These are phyloP conservation scores for Morphnarchus princeps DNA, from an alignment of 2,113 vertebrate species.

Conservation along the genomic window DNA sequence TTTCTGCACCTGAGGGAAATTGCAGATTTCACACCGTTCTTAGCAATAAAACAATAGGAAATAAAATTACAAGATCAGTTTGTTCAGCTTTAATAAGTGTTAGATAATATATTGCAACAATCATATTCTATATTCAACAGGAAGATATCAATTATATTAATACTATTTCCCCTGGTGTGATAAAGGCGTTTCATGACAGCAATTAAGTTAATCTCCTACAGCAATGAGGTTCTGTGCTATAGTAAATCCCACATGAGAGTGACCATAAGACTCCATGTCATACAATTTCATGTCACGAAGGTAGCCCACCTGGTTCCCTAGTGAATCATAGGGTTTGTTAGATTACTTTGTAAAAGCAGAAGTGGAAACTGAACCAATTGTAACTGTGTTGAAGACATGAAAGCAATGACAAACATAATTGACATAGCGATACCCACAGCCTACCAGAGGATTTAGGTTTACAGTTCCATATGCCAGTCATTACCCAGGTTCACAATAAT, in stretches of 20 bases:
- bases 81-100: not conserved
- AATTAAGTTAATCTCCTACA: not conserved
- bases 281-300: not conserved
- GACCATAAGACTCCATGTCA: not conserved
- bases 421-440: not conserved
- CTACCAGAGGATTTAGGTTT: not conserved
- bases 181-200: not conserved
- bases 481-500: not conserved
- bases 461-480: not conserved
- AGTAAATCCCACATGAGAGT: not conserved
- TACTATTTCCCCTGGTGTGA: not conserved
- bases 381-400: not conserved
- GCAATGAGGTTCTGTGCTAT: not conserved
- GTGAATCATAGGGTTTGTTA: not conserved
- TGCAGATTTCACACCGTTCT: not conserved
- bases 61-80: not conserved
- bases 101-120: not conserved
- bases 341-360: not conserved
- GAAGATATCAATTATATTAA: not conserved
- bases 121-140: not conserved
- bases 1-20: not conserved
- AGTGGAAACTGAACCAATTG: not conserved
- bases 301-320: not conserved
- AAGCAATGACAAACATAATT: not conserved
- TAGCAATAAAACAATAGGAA: not conserved